These are phyloP conservation scores for Peromyscus californicus DNA, from an alignment of 2,113 vertebrate species.

Conservation along the genomic window DNA sequence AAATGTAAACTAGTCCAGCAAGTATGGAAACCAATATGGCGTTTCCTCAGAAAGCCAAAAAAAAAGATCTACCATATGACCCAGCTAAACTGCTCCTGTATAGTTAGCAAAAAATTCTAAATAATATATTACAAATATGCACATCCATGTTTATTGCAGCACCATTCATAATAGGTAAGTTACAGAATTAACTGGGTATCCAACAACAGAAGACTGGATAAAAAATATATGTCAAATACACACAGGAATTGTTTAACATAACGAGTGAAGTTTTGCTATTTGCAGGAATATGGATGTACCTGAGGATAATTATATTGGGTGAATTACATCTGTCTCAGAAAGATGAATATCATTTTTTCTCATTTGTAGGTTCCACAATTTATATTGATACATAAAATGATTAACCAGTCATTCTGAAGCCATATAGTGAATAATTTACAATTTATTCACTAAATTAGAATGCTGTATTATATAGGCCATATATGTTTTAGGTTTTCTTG, in stretches of 20 bases:
- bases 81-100: no score
- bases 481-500: not conserved
- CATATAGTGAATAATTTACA: conserved; percentile 33
- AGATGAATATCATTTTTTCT: not conserved
- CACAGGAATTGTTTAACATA: not conserved
- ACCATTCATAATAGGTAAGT: not conserved
- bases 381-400: not conserved
- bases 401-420: conserved; percentile 17
- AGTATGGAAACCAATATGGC: not conserved
- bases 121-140: not conserved
- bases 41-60: not conserved
- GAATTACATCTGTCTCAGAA: not conserved
- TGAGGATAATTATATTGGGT: not conserved
- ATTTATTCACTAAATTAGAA: conserved; percentile 25
- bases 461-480: not conserved
- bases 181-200: not conserved
- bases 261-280: not conserved
- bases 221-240: not conserved
- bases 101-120: not conserved
- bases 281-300: not conserved
- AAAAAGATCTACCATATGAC: not conserved
- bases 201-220: not conserved
- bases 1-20: not conserved
- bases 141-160: not conserved
- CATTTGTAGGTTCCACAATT: not conserved